Evolutionary conservation across 1,140 invertebrate species (phyloP).

Genomic region (Steinernema feltiae): DNA sequence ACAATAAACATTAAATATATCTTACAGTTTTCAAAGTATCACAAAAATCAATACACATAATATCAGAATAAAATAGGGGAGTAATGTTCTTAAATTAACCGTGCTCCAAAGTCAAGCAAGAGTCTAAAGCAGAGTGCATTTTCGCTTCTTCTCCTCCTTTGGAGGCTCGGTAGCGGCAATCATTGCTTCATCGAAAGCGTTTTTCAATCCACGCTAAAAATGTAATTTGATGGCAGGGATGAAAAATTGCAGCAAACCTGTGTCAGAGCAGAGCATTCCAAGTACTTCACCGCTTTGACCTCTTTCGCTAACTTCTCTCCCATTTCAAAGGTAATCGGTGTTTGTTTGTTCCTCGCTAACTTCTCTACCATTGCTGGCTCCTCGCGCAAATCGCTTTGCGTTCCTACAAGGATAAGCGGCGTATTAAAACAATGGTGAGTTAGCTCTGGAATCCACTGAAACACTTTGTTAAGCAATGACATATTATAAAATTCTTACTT

Average conservation of each 20-base stretch:
- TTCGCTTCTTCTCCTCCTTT: constrained; percentile 82
- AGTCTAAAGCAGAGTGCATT: no score
- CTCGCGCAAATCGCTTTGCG: constrained; percentile 91
- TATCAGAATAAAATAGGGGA: no score
- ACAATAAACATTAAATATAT: no score
- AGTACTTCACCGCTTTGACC: constrained; percentile 98
- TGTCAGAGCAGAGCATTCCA: constrained; percentile 96
- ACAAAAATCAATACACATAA: no score
- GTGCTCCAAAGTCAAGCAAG: no score
- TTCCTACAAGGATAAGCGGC: constrained; percentile 92
- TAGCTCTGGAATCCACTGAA: constrained; percentile 98
- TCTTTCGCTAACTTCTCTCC: constrained; percentile 91
- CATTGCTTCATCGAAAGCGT: constrained; percentile 99
- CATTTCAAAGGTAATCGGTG: constrained; percentile 93
- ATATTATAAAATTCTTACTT: constrained; percentile 65
- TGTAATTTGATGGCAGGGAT: not conserved
- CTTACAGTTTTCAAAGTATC: no score
- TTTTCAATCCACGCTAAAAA: constrained; percentile 96
- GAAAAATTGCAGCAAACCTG: constrained; percentile 65
- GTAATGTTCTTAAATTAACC: no score
- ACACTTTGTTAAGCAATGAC: not conserved
- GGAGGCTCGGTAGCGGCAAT: constrained; percentile 93
- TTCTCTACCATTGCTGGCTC: constrained; percentile 95
- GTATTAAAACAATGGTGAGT: constrained; percentile 99
- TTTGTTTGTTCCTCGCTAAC: constrained; percentile 97